These are phyloP conservation scores for Scaptomyza parva DNA, from an alignment of 2,888 invertebrate genomes.

Conservation along the genomic window DNA sequence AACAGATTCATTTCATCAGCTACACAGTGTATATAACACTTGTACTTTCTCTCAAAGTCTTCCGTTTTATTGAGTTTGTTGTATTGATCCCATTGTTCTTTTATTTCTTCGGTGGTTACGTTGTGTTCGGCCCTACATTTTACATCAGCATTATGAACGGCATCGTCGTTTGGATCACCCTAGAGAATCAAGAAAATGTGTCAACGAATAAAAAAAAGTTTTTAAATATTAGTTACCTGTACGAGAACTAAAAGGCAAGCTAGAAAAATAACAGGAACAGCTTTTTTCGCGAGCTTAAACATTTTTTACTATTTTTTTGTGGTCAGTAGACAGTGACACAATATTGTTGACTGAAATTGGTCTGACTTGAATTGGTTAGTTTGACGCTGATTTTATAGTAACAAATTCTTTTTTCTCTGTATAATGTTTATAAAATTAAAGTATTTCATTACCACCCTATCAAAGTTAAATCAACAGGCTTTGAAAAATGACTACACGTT, in stretches of 20 bases:
- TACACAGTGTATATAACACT: constrained; percentile 2
- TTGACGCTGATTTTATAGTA: constrained; percentile 2
- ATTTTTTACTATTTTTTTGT: background rate
- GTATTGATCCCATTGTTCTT: background rate
- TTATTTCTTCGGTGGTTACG: background rate
- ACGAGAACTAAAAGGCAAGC: background rate
- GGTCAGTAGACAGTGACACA: background rate
- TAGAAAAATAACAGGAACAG: background rate
- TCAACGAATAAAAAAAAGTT: background rate
- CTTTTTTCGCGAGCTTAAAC: background rate
- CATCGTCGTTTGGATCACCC: background rate
- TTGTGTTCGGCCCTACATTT: background rate
- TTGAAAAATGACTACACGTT: background rate
- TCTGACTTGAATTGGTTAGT: background rate
- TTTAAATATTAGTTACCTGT: background rate
- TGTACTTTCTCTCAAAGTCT: background rate
- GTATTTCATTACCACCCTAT: background rate
- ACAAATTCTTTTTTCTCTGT: background rate
- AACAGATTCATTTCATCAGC: background rate
- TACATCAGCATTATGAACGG: background rate
- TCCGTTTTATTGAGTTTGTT: background rate
- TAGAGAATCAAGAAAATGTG: background rate
- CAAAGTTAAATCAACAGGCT: constrained; percentile 1
- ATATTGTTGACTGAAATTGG: constrained; percentile 4
- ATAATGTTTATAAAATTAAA: background rate